Percentiles rank a stretch among this genome's conserved stretches.
Evolutionary conservation across 1,140 invertebrate genomes (phyloP).

Genomic region (Halictus rubicundus): DNA sequence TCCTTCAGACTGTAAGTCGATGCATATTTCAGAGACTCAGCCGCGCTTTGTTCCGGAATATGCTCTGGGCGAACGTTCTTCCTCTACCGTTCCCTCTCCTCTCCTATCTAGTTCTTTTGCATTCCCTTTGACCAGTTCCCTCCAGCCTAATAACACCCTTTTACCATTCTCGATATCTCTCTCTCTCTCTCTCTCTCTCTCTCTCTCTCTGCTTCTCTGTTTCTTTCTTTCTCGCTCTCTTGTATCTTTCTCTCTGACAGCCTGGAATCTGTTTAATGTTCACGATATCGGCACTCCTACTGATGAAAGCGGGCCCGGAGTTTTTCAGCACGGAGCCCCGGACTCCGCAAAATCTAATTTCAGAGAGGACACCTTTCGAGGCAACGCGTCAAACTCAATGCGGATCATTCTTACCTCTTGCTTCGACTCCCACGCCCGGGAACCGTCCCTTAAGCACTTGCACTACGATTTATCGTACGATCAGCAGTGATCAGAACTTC

Average conservation of each 20-base stretch:
- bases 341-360: slow-evolving; percentile 43
- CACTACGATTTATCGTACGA: too few species aligned
- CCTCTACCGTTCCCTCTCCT: neutral
- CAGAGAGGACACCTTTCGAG: slow-evolving; percentile 13
- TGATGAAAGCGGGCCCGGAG: slow-evolving; percentile 34
- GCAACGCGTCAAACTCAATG: too few species aligned
- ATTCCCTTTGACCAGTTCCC: slow-evolving; percentile 67
- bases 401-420: too few species aligned
- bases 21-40: slow-evolving; percentile 68
- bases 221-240: too few species aligned
- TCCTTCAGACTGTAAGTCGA: slow-evolving; percentile 62
- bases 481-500: too few species aligned
- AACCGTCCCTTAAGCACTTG: too few species aligned
- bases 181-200: too few species aligned
- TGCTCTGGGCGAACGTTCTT: slow-evolving; percentile 57
- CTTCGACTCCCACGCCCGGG: too few species aligned
- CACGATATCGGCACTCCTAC: slow-evolving; percentile 51
- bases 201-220: too few species aligned
- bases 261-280: slow-evolving; percentile 66
- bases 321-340: slow-evolving; percentile 11
- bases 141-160: slow-evolving; percentile 66
- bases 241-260: slow-evolving; percentile 7
- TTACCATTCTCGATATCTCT: slow-evolving; percentile 43
- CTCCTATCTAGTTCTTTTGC: slow-evolving; percentile 49
- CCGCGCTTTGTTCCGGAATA: slow-evolving; percentile 68